Conservation (phyloP, 2,113 vertebrate species). For the Oreochromis aureus region DNA sequence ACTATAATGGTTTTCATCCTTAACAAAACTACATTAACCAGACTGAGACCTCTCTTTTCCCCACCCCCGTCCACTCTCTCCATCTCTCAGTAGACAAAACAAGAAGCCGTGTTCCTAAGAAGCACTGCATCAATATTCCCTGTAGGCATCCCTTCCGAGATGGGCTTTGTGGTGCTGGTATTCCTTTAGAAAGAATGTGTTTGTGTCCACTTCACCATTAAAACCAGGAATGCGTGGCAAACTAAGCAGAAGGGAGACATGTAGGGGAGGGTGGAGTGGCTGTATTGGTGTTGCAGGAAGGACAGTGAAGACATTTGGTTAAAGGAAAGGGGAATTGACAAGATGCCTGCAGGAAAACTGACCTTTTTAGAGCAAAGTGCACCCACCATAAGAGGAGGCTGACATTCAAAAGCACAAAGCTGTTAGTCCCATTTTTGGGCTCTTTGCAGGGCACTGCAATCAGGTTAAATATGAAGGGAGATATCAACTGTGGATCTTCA, state of each 20-base stretch:
- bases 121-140: background rate
- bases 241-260: background rate
- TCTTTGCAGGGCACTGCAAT: background rate
- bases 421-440: background rate
- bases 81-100: background rate
- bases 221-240: background rate
- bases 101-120: conserved; percentile 6
- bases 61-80: background rate
- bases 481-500: background rate
- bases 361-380: conserved; percentile 26
- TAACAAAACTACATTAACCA: background rate
- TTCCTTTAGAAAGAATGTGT: background rate
- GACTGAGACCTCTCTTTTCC: background rate
- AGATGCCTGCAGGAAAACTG: conserved; percentile 4
- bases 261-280: background rate
- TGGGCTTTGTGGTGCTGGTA: background rate
- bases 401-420: background rate
- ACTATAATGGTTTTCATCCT: background rate
- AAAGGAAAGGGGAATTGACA: background rate
- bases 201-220: background rate
- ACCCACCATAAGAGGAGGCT: background rate
- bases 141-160: background rate
- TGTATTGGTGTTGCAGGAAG: background rate
- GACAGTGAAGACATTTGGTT: background rate
- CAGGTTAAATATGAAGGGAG: background rate